These are phyloP conservation scores for Ylistrum balloti DNA, from an alignment of 1,140 invertebrate genomes.

Conservation along the genomic window DNA sequence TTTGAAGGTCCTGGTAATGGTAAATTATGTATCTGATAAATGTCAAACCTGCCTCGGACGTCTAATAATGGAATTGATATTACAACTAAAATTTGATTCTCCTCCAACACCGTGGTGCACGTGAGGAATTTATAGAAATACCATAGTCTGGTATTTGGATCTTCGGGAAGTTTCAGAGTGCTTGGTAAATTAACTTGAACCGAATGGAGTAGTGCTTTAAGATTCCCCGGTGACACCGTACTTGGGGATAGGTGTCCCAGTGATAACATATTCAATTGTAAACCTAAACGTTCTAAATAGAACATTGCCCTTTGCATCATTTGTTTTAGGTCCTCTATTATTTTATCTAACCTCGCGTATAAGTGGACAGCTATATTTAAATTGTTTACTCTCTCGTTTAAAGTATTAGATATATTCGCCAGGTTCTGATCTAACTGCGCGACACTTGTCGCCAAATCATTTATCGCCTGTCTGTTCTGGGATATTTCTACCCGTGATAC, in stretches of 20 bases:
- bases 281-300: constrained; percentile 46
- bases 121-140: constrained; percentile 51
- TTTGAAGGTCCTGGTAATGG: neutral
- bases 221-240: constrained; percentile 44
- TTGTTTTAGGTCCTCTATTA: no score
- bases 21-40: no score
- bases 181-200: constrained; percentile 49
- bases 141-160: constrained; percentile 52
- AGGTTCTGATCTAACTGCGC: no score
- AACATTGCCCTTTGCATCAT: neutral
- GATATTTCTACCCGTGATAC: no score
- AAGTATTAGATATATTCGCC: no score
- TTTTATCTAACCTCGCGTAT: no score
- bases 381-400: no score
- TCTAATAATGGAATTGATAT: constrained; percentile 42
- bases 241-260: constrained; percentile 52
- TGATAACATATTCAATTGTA: constrained; percentile 53
- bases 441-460: no score
- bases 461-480: no score
- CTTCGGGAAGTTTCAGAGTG: constrained; percentile 44
- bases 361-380: no score
- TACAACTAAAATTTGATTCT: neutral
- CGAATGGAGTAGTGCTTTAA: neutral
- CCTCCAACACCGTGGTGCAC: no score
- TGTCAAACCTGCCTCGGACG: constrained; percentile 8